Evolutionary conservation across 2,888 invertebrate genomes (phyloP), one percentile per base, ranked within the genome.

Genomic region (Rhagonycha lutea): DNA sequence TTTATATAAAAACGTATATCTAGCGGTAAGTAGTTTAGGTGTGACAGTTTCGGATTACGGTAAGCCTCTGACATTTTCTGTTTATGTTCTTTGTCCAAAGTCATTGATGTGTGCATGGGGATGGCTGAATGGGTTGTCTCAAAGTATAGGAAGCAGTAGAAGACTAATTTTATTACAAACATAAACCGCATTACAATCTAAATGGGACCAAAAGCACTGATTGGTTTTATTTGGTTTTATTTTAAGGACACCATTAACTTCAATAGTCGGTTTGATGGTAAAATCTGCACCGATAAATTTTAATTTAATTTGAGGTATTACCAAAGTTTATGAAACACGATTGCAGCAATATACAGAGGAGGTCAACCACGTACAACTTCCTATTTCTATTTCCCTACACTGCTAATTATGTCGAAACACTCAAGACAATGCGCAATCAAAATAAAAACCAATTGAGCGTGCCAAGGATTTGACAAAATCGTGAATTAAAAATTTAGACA

Each of bases 81-180:
- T 75, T 68, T 68, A 71, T 68, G 71, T 67, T 70, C 72, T 72
- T 76, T 76, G 69, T 76, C 75, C 65, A 62, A 72, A 67, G 68
- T 72, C 69, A 67, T 28, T 69, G 75, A 72, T 72, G 75, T 76
- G 75, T 70, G 32, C n/a, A 23, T 14, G 47, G 26, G 68, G 61
- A 72, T 69, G 75, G 72, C 69, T 73, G 69, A 24, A 65, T 65
- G 63, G 29, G 69, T 85, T 86, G 87, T 85, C 84, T 87, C 74
- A 78, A 80, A 81, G 80, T 78, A 81, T 81, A 79, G 78, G 75
- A 77, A 76, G 77, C 80, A 78, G 71, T 75, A 65, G 63, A 75
- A 78, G 72, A 78, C 79, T 82, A 81, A 82, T 81, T 80, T 80
- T 80, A 82, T 82, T 81, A 81, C 78, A 29, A 72, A 78, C 69